phyloP scores from a whole-genome alignment of 92 coral and sea anemone genomes.

The Epizoanthus rinbou region DNA sequence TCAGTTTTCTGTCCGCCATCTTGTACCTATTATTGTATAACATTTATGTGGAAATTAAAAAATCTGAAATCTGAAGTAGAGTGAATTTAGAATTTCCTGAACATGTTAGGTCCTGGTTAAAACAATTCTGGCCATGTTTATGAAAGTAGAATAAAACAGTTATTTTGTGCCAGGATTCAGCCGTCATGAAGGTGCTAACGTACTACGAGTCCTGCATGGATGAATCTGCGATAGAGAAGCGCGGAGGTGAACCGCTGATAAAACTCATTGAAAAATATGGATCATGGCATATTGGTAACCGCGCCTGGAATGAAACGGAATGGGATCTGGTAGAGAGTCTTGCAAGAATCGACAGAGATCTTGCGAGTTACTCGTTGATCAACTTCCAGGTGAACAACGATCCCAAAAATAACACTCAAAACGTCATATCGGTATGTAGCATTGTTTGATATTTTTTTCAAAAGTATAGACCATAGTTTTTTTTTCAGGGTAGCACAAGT shows the following conservation, averaged over 20 bases:
- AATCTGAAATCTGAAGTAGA: no score
- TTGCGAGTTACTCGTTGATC: constrained; percentile 61
- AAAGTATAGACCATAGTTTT: neutral
- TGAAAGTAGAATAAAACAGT: no score
- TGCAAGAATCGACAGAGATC: constrained; percentile 63
- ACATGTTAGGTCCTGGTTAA: no score
- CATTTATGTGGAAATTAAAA: no score
- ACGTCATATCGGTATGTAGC: constrained; percentile 66
- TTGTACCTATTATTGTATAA: no score
- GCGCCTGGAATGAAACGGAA: constrained; percentile 50
- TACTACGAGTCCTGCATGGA: constrained; percentile 58
- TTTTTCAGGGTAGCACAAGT: neutral
- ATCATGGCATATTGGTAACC: constrained; percentile 48
- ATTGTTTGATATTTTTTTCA: neutral
- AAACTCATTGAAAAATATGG: constrained; percentile 39
- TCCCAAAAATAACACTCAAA: constrained; percentile 64
- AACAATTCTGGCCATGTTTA: no score
- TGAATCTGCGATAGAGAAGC: constrained; percentile 21
- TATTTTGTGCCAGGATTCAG: constrained; percentile 41
- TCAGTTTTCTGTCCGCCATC: no score
- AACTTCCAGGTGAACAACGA: constrained; percentile 53
- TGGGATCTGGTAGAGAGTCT: constrained; percentile 75
- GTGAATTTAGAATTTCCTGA: no score
- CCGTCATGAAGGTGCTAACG: constrained; percentile 45
- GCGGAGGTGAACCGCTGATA: constrained; percentile 41